phyloP scores from a whole-genome alignment of 2,113 vertebrate genomes.

The Ploceus nigricollis region DNA sequence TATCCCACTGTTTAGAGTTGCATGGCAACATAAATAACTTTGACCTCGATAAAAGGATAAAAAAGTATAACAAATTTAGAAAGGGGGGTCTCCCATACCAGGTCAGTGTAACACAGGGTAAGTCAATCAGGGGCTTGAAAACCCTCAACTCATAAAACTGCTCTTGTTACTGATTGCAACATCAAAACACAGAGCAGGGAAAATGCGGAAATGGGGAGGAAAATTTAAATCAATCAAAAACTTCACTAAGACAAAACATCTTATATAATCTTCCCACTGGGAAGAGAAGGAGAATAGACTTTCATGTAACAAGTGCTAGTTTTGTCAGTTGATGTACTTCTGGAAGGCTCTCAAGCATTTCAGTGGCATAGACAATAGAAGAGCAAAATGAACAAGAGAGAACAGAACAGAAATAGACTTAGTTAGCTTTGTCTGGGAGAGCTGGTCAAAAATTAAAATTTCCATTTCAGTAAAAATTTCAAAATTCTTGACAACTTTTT shows the following conservation, averaged over 20 bases:
- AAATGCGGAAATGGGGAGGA: not conserved
- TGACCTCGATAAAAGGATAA: conserved; percentile 18
- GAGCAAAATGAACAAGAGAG: conserved; percentile 9
- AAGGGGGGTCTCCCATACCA: not conserved
- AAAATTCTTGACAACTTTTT: not conserved
- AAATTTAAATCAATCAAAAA: conserved; percentile 48
- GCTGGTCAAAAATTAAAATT: conserved; percentile 15
- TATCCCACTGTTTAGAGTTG: conserved; percentile 14
- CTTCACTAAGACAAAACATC: conserved; percentile 53
- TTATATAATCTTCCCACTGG: conserved; percentile 57
- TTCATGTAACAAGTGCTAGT: conserved; percentile 10
- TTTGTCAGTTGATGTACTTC: conserved; percentile 26
- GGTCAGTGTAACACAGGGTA: not conserved
- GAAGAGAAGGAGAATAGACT: conserved; percentile 44
- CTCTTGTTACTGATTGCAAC: not conserved
- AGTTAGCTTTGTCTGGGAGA: not conserved
- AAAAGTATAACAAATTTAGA: conserved; percentile 5
- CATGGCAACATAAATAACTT: conserved; percentile 45
- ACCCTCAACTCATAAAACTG: not conserved
- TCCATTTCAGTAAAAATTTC: not conserved
- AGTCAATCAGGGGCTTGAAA: not conserved
- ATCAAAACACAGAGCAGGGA: not conserved
- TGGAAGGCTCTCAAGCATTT: conserved; percentile 47
- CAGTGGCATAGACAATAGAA: conserved; percentile 26
- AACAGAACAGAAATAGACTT: conserved; percentile 20